Percentiles rank a stretch among this genome's conserved stretches.
phyloP scores from a whole-genome alignment of 2,888 invertebrate species.

The Eupelmus urozonus region DNA sequence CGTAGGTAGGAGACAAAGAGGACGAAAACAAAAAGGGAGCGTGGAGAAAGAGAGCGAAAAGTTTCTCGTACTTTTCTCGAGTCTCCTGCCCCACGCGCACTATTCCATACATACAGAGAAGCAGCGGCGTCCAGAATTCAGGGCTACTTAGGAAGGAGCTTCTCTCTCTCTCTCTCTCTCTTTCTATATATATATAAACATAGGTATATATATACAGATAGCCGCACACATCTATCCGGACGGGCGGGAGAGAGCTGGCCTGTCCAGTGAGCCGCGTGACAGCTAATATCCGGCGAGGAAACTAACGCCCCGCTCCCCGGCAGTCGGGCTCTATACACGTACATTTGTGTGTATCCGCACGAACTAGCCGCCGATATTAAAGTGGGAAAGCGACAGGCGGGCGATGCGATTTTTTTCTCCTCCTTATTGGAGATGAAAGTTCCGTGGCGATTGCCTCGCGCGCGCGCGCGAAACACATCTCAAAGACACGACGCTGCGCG shows the following conservation, averaged over 20 bases:
- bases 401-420: not conserved
- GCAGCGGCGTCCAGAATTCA: slow-evolving; percentile 1
- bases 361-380: slow-evolving; percentile 42
- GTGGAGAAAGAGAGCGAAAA: slow-evolving; percentile 14
- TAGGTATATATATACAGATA: not conserved
- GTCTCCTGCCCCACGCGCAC: not conserved
- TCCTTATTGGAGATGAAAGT: slow-evolving; percentile 39
- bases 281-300: slow-evolving; percentile 77
- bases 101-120: not conserved
- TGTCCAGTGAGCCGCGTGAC: slow-evolving; percentile 77
- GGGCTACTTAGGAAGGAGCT: slow-evolving; percentile 15
- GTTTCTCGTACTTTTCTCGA: slow-evolving; percentile 27
- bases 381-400: slow-evolving; percentile 14
- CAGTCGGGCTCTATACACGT: not conserved
- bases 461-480: not conserved
- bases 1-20: not conserved
- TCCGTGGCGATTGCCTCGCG: slow-evolving; percentile 4
- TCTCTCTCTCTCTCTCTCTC: not conserved
- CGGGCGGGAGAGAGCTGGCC: no score
- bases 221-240: slow-evolving; percentile 51
- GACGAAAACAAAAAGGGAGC: slow-evolving; percentile 3
- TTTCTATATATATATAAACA: not conserved
- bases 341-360: not conserved
- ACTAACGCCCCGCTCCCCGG: slow-evolving; percentile 70
- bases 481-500: not conserved